Evolutionary conservation across 2,888 invertebrate species (phyloP), one percentile per base, ranked within the genome.

Genomic region (Zhuqinia jingwanae): DNA sequence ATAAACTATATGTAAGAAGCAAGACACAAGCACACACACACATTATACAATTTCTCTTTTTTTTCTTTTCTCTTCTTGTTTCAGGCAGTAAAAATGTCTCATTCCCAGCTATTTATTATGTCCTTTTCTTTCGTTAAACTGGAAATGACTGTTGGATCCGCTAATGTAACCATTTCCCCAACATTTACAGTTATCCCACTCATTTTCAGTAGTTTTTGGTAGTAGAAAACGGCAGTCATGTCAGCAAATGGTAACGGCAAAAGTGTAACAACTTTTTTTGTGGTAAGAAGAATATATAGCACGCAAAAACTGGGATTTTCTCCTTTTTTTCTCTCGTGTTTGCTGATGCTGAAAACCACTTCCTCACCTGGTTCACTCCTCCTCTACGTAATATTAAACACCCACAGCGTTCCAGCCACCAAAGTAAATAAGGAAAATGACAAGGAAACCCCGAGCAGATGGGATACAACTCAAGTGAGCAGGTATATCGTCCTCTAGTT

Each of bases 71-170:
- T 83, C 58, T 65, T 68, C 84, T 85, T 85, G 86, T 86, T 86
- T 63, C 50, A 76, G 80, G 86, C 76, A 80, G 82, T 87, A 87
- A 87, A 87, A 87, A 70, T 87, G 87, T 87, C 87, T 50, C 82
- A 87, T 87, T 87, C 65, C 78, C 77, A 56, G 63, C 82, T 87
- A 87, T 87, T 87, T 87, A 86, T 86, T 86, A 70, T 76, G 68
- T 80, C 85, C 36, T 86, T 63, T 76, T 75, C 80, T 80, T 86
- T 80, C 80, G 42, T 36, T 76, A 86, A 86, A 86, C 81, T 81
- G 86, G 76, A 75, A 86, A 81, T 80, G 86, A 81, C 80, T 86
- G 68, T 30, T 77, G 76, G 77, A 65, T 36, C 65, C 83, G 42
- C 83, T 83, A 83, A 83, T 83, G 83, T 83, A 63, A 50, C 83